Conservation (phyloP, 2,888 invertebrate species). For the Fabriciana adippe region DNA sequence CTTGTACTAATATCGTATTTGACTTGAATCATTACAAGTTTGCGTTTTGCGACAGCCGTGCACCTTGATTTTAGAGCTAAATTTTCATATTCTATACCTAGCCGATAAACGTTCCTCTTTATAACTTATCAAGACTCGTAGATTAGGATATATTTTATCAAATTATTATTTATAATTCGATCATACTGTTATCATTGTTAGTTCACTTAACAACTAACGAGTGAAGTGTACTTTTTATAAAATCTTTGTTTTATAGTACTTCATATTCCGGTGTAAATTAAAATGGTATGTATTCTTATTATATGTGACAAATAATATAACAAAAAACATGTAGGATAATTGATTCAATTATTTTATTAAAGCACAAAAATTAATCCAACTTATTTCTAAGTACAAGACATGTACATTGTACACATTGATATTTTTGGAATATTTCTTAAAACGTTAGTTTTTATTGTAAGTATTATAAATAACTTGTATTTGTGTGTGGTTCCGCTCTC, state of each 20-base stretch:
- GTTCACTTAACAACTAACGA: conserved; percentile 55
- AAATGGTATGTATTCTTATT: conserved; percentile 25
- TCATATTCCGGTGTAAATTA: neutral
- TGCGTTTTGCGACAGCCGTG: conserved; percentile 23
- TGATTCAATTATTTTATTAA: conserved; percentile 7
- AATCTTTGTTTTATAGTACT: conserved; percentile 12
- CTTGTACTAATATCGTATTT: conserved; percentile 21
- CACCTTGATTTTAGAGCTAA: conserved; percentile 2
- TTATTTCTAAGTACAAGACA: no score
- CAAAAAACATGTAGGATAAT: neutral
- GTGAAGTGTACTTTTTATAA: conserved; percentile 36
- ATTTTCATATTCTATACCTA: conserved; percentile 13
- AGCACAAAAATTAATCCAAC: no score
- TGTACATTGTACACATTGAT: neutral
- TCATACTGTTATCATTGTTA: conserved; percentile 50
- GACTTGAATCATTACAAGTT: conserved; percentile 20
- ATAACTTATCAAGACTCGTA: conserved; percentile 46
- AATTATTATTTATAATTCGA: conserved; percentile 50
- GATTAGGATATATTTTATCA: conserved; percentile 65
- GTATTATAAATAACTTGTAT: no score
- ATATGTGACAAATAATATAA: neutral
- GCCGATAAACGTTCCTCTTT: conserved; percentile 15
- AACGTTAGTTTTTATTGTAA: no score
- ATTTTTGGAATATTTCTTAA: no score
- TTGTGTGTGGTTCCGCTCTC: no score